Conservation (phyloP, 2,888 invertebrate species). For the Blastobasis lacticolella region DNA sequence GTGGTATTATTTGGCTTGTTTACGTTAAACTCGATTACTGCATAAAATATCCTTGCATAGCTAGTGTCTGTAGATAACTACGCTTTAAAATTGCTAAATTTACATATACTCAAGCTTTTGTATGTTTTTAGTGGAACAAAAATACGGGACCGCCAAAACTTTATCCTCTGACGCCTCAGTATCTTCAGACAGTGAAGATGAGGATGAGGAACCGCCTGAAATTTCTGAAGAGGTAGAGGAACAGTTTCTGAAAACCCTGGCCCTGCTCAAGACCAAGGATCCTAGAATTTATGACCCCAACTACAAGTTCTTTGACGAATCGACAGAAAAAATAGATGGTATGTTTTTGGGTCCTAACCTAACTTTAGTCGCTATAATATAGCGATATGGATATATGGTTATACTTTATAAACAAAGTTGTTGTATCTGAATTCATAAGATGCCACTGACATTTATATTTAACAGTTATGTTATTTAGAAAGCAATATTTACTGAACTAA, state of each 20-base stretch:
- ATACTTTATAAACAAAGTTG: too few relatives aligned
- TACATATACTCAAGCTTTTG: too few relatives aligned
- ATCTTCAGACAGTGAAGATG: constrained; percentile 77
- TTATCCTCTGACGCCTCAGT: constrained; percentile 53
- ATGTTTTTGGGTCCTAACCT: constrained; percentile 4
- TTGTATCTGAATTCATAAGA: too few relatives aligned
- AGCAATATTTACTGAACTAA: too few relatives aligned
- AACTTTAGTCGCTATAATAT: too few relatives aligned
- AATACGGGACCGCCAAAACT: constrained; percentile 78
- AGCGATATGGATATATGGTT: too few relatives aligned
- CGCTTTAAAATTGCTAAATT: too few relatives aligned
- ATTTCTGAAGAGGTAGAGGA: constrained; percentile 81
- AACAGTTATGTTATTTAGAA: too few relatives aligned
- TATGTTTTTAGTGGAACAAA: constrained; percentile 77
- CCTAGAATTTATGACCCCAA: constrained; percentile 90
- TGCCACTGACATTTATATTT: too few relatives aligned
- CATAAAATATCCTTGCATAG: too few relatives aligned
- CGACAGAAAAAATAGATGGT: constrained; percentile 55
- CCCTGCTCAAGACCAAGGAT: constrained; percentile 90
- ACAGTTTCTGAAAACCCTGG: constrained; percentile 89
- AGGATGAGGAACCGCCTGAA: constrained; percentile 75
- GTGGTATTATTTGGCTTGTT: constrained; percentile 17
- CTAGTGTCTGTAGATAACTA: too few relatives aligned
- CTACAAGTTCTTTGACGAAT: constrained; percentile 78
- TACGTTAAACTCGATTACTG: too few relatives aligned